Conservation (phyloP, 2,888 invertebrate genomes). For the Leptopilina myrica region DNA sequence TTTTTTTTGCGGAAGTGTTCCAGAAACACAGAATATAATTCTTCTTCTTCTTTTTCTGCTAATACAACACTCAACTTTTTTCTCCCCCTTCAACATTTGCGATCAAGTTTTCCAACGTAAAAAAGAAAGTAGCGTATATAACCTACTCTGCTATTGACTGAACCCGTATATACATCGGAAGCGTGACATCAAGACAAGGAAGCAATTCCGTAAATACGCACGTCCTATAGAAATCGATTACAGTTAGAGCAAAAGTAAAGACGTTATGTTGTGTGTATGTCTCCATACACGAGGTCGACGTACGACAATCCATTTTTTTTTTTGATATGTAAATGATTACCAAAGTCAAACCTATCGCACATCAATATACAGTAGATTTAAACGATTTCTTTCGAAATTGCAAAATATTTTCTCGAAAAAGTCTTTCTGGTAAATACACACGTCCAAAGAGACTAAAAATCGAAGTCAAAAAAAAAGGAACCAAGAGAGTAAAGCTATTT, state of each 20-base stretch:
- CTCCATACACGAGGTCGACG: neutral
- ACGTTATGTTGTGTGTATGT: neutral
- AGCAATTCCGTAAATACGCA: slow-evolving; percentile 32
- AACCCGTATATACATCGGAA: slow-evolving; percentile 20
- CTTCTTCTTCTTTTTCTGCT: too few species aligned
- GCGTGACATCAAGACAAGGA: slow-evolving; percentile 32
- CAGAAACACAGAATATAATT: too few species aligned
- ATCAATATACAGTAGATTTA: neutral
- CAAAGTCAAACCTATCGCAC: neutral
- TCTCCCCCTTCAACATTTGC: neutral
- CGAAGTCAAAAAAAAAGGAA: neutral
- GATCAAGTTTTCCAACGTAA: slow-evolving; percentile 1
- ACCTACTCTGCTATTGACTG: slow-evolving; percentile 25
- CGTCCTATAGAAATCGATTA: slow-evolving; percentile 19
- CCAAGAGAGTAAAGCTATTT: slow-evolving; percentile 6
- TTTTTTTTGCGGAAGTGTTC: too few species aligned
- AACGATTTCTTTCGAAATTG: slow-evolving; percentile 8
- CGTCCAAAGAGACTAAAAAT: slow-evolving; percentile 1
- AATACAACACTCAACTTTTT: too few species aligned
- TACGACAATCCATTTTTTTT: neutral
- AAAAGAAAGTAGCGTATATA: neutral
- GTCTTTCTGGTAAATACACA: neutral
- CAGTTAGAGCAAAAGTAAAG: slow-evolving; percentile 7
- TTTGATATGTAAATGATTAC: neutral
- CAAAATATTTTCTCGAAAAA: neutral